phyloP scores from a whole-genome alignment of 2,888 invertebrate species.

The Lasius platythorax region DNA sequence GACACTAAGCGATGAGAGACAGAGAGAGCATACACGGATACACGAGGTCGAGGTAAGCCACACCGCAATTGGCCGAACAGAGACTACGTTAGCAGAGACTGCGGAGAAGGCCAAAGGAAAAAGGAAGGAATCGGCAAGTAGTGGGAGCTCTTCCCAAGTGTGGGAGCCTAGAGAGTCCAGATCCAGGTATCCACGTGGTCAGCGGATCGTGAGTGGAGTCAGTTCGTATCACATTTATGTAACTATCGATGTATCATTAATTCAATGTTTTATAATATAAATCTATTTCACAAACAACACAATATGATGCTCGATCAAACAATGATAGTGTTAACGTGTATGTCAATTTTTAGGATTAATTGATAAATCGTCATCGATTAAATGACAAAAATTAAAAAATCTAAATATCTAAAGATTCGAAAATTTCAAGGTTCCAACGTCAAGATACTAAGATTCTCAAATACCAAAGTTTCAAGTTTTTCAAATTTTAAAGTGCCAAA shows the following conservation, averaged over 20 bases:
- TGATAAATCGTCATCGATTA: background rate
- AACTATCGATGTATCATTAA: background rate
- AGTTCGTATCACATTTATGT: conserved; percentile 21
- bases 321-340: background rate
- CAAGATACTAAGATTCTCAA: background rate
- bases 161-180: conserved; percentile 67
- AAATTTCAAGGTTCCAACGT: background rate
- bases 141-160: conserved; percentile 68
- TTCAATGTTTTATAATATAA: background rate
- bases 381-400: background rate
- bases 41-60: conserved; percentile 79
- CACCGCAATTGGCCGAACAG: conserved; percentile 75
- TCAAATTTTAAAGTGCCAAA: background rate
- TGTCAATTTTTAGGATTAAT: background rate
- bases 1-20: conserved; percentile 81
- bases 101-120: conserved; percentile 55
- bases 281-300: background rate
- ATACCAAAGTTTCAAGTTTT: background rate
- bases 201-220: conserved; percentile 49
- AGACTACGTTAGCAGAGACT: conserved; percentile 61
- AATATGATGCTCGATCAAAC: background rate
- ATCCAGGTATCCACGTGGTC: conserved; percentile 74
- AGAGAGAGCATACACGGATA: conserved; percentile 67
- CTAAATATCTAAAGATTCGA: background rate
- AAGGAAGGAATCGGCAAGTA: conserved; percentile 65